phyloP scores from a whole-genome alignment of 2,888 invertebrate species.

The Dromius quadrimaculatus region DNA sequence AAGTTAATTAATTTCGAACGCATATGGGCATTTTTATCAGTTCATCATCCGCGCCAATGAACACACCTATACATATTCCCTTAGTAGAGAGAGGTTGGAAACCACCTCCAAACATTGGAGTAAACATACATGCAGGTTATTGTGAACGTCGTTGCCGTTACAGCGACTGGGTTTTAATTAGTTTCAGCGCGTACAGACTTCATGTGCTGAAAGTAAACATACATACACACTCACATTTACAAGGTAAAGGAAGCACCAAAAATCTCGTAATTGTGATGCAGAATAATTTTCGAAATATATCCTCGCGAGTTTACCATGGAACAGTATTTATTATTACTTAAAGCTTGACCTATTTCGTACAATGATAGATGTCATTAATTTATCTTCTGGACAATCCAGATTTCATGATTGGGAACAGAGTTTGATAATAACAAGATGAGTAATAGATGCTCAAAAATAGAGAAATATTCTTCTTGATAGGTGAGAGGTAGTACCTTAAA shows the following conservation, averaged over 20 bases:
- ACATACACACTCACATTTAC: neutral
- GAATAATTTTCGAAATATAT: too few relatives aligned
- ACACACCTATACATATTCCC: too few relatives aligned
- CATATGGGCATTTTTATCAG: neutral
- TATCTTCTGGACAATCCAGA: too few relatives aligned
- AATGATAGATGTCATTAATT: too few relatives aligned
- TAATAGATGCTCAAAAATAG: too few relatives aligned
- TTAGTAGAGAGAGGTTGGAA: neutral
- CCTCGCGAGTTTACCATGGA: too few relatives aligned
- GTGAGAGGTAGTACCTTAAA: too few relatives aligned
- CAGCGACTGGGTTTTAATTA: conserved; percentile 50
- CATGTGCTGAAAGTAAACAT: conserved; percentile 24
- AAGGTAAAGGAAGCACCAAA: conserved; percentile 2
- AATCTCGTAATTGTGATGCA: neutral
- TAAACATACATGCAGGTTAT: conserved; percentile 42
- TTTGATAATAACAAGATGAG: too few relatives aligned
- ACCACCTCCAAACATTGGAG: neutral
- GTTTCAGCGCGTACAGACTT: conserved; percentile 45
- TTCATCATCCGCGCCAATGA: conserved; percentile 20
- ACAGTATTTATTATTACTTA: too few relatives aligned
- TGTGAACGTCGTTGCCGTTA: conserved; percentile 38
- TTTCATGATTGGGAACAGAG: too few relatives aligned
- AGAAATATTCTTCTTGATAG: too few relatives aligned
- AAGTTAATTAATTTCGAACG: neutral
- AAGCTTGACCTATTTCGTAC: too few relatives aligned